Conservation (phyloP, 2,113 vertebrate genomes). For the Ictalurus furcatus region DNA sequence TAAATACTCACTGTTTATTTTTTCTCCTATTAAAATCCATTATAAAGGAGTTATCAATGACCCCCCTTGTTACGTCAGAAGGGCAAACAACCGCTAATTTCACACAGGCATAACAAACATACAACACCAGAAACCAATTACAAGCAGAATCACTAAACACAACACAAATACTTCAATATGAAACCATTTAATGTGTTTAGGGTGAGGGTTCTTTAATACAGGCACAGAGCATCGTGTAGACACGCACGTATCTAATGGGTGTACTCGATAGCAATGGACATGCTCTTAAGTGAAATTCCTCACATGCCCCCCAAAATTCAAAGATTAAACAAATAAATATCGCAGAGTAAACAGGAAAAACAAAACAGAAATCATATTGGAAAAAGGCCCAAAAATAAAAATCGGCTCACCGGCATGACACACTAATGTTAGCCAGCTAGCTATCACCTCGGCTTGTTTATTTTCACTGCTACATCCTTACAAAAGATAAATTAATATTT, state of each 20-base stretch:
- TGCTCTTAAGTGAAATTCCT: too few relatives aligned
- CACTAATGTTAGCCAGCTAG: neutral
- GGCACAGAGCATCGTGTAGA: neutral
- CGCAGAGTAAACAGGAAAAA: neutral
- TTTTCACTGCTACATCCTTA: neutral
- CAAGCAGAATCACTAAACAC: neutral
- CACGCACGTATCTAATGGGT: neutral
- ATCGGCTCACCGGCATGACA: slow-evolving; percentile 3
- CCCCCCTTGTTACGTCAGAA: neutral
- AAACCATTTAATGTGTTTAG: neutral
- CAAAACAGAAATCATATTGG: rapidly evolving
- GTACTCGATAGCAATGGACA: neutral
- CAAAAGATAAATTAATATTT: too few relatives aligned
- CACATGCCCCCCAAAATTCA: neutral
- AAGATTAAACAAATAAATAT: neutral
- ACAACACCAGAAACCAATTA: neutral
- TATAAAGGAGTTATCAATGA: neutral
- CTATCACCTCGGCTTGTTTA: neutral
- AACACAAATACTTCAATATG: neutral
- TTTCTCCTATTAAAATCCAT: neutral
- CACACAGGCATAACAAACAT: neutral
- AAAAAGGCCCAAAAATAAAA: neutral
- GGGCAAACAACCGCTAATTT: neutral
- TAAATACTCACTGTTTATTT: neutral
- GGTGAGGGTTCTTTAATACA: neutral